Base-by-base conservation (phyloP, 2,888 invertebrate species). In the Dynastes maya region DNA sequence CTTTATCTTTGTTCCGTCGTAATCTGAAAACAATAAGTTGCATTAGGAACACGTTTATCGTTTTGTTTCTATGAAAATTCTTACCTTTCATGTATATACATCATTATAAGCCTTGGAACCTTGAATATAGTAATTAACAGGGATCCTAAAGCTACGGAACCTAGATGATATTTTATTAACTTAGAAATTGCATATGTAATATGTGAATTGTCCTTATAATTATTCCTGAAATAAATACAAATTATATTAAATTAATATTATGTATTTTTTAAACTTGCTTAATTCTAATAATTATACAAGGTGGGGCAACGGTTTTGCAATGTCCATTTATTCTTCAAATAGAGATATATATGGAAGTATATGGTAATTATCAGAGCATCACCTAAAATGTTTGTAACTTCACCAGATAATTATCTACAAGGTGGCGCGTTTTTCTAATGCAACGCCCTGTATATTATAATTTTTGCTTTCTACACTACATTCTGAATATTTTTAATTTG, bases 61-160 rank as follows among this genome's bases (percentile, higher is more conserved):
- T 16, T 13, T n/a, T 3, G 29, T 3, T 68, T 51, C 29, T 61
- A 71, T 45, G 32, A 61, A 37, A 13, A 40, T 45, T 90, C 94
- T 92, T 92, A 97, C 95, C 96, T 97, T 81, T 95, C 92, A 88
- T 98, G 95, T n/a, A 98, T 87, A 88, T 96, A 97, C 16, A 95
- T 96, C 81, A 99, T 90, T 82, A 98, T 93, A 1, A 97, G 91
- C 68, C 98, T 91, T 16, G 98, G 97, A 78, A 98, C 90, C 90
- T 98, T 98, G 85, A 98, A 96, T 71, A 98, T 90, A 0, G 98
- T 97, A 80, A 99, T 97, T 53, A 99, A 90, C 82, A 98, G 92
- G 0, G 98, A 97, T 1, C 99, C 99, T 85, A 98, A 95, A 0
- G 98, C 98, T 3, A 98, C 94, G 0, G 98, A 97, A 13, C 99